Evolutionary conservation across 2,797 vertebrate species (phyloP).

Genomic region (Syncerus caffer): DNA sequence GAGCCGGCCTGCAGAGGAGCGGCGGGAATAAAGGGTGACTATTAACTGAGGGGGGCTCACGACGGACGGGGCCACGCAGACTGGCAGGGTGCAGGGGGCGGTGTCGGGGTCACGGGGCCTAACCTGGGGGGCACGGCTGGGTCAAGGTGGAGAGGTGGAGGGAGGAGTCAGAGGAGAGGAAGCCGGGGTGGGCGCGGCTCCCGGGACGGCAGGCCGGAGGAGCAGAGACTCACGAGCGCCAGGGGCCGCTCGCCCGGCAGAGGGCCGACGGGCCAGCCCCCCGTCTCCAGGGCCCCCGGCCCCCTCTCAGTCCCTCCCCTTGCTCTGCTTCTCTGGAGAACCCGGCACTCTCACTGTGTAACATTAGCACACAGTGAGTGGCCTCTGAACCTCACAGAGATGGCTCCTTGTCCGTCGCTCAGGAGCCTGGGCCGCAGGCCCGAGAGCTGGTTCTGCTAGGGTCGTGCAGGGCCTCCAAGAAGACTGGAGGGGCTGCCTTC

Average conservation of each 20-base stretch:
- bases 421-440: not conserved
- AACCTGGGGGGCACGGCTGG: not conserved
- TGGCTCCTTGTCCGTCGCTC: accelerated
- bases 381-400: not conserved
- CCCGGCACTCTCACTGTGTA: accelerated
- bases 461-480: accelerated
- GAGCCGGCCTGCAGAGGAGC: not conserved
- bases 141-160: accelerated
- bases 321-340: not conserved
- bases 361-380: not conserved
- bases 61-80: not conserved
- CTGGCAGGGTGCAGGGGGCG: accelerated
- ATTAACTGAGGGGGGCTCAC: not conserved
- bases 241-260: not conserved
- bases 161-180: not conserved
- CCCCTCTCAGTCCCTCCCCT: too few species aligned
- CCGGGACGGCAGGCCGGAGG: accelerated
- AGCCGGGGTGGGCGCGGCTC: not conserved
- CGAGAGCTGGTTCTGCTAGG: accelerated
- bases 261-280: accelerated
- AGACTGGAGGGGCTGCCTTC: too few species aligned
- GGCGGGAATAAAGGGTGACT: not conserved
- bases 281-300: not conserved
- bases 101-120: too few species aligned
- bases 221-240: not conserved